phyloP scores from a whole-genome alignment of 2,797 vertebrate genomes.

The Lindbergichthys nudifrons region DNA sequence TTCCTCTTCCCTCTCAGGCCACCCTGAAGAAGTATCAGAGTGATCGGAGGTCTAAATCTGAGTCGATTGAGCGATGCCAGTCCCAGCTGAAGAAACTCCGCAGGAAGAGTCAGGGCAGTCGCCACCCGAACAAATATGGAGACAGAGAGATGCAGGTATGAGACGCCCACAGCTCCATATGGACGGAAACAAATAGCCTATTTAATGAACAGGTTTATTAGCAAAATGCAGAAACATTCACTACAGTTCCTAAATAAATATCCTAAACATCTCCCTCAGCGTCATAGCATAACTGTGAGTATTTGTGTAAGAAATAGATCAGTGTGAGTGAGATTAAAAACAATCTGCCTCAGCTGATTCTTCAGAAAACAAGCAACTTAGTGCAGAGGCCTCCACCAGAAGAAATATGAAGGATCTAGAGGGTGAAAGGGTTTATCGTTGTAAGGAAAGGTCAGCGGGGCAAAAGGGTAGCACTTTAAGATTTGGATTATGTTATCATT shows the following conservation, averaged over 20 bases:
- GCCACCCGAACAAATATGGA: conserved; percentile 90
- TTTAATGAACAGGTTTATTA: neutral
- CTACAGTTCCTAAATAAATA: neutral
- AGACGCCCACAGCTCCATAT: neutral
- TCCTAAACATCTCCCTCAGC: conserved; percentile 36
- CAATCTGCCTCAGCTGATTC: conserved; percentile 71
- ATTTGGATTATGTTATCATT: conserved; percentile 50
- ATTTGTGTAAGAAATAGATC: conserved; percentile 51
- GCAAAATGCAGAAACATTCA: neutral
- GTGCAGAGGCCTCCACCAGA: neutral
- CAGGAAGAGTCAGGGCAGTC: conserved; percentile 88
- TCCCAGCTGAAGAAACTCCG: conserved; percentile 90
- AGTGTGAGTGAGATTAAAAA: conserved; percentile 64
- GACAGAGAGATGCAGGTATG: conserved; percentile 90
- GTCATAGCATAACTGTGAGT: conserved; percentile 29
- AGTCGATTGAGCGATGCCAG: conserved; percentile 90
- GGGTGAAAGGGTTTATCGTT: conserved; percentile 44
- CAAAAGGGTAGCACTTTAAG: conserved; percentile 22
- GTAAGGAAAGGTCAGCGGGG: conserved; percentile 54
- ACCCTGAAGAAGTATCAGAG: conserved; percentile 91
- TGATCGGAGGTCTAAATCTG: conserved; percentile 86
- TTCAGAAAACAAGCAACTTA: conserved; percentile 55
- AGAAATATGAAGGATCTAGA: conserved; percentile 43
- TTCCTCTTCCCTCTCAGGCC: conserved; percentile 72
- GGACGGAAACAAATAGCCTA: neutral